These are phyloP conservation scores for Cheilosia impressa DNA, from an alignment of 2,888 invertebrate species.

Conservation along the genomic window DNA sequence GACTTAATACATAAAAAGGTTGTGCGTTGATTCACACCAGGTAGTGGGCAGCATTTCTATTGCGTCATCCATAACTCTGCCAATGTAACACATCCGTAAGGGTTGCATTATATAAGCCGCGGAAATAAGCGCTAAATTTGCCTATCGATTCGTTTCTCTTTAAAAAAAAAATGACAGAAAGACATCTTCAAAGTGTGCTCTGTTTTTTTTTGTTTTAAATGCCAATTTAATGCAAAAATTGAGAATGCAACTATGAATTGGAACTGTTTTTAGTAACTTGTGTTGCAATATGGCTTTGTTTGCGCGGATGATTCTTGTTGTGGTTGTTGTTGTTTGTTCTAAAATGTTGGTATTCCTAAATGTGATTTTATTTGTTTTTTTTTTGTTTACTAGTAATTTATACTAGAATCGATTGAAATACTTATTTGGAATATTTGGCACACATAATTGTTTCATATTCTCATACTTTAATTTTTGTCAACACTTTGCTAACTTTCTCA, in stretches of 20 bases:
- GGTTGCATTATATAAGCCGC: too few species aligned
- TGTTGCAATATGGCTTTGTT: background rate
- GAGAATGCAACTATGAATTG: constrained; percentile 17
- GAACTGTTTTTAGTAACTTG: background rate
- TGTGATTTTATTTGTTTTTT: background rate
- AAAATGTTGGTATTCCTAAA: background rate
- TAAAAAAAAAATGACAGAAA: too few species aligned
- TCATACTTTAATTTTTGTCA: constrained; percentile 22
- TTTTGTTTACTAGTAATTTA: constrained; percentile 19
- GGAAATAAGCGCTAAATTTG: too few species aligned
- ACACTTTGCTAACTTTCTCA: constrained; percentile 34
- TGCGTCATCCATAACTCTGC: too few species aligned
- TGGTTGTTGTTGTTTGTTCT: constrained; percentile 11
- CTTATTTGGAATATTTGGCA: constrained; percentile 69
- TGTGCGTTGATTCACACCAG: too few species aligned
- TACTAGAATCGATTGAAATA: constrained; percentile 51
- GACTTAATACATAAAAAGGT: too few species aligned
- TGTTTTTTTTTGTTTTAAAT: constrained; percentile 1
- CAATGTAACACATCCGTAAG: too few species aligned
- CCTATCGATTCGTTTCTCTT: too few species aligned
- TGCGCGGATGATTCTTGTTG: constrained; percentile 21
- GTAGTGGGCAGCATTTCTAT: too few species aligned
- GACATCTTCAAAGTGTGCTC: too few species aligned
- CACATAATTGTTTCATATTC: constrained; percentile 57
- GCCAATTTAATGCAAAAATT: constrained; percentile 3